These are phyloP conservation scores for Polydrusus tereticollis DNA, from an alignment of 2,888 invertebrate genomes.

Conservation along the genomic window DNA sequence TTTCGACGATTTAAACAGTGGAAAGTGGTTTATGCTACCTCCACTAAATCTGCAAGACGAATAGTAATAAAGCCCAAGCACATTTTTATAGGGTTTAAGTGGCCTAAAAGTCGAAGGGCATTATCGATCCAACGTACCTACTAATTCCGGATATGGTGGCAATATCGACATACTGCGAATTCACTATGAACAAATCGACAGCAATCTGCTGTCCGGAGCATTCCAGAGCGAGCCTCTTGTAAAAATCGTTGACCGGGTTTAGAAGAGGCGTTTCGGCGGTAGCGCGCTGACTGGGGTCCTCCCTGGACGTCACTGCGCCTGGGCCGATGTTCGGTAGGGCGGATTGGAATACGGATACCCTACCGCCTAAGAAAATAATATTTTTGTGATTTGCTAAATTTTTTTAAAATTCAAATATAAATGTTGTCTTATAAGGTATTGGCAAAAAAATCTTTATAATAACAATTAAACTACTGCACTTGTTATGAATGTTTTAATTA, in stretches of 20 bases:
- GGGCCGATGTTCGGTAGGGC: slow-evolving; percentile 90
- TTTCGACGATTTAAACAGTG: slow-evolving; percentile 83
- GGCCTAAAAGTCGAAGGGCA: too few relatives aligned
- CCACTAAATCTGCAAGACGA: slow-evolving; percentile 86
- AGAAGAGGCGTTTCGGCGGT: slow-evolving; percentile 87
- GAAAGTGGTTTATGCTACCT: slow-evolving; percentile 93
- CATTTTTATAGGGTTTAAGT: too few relatives aligned
- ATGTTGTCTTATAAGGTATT: too few relatives aligned
- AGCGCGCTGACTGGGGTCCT: slow-evolving; percentile 88
- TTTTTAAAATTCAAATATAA: too few relatives aligned
- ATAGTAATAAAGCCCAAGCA: background rate
- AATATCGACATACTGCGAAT: slow-evolving; percentile 93
- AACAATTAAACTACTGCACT: too few relatives aligned
- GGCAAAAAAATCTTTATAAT: too few relatives aligned
- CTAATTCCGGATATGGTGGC: slow-evolving; percentile 94
- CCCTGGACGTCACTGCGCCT: slow-evolving; percentile 86
- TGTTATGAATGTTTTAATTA: too few relatives aligned
- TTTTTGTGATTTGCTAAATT: too few relatives aligned
- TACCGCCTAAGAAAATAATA: slow-evolving; percentile 80
- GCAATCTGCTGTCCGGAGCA: slow-evolving; percentile 97
- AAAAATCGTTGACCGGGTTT: slow-evolving; percentile 97
- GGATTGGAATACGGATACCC: slow-evolving; percentile 95
- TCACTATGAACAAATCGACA: slow-evolving; percentile 94
- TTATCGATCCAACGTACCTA: slow-evolving; percentile 45
- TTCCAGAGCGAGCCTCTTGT: slow-evolving; percentile 95